Conservation (phyloP, 1,140 invertebrate species). For the Phenacoccus solenopsis region DNA sequence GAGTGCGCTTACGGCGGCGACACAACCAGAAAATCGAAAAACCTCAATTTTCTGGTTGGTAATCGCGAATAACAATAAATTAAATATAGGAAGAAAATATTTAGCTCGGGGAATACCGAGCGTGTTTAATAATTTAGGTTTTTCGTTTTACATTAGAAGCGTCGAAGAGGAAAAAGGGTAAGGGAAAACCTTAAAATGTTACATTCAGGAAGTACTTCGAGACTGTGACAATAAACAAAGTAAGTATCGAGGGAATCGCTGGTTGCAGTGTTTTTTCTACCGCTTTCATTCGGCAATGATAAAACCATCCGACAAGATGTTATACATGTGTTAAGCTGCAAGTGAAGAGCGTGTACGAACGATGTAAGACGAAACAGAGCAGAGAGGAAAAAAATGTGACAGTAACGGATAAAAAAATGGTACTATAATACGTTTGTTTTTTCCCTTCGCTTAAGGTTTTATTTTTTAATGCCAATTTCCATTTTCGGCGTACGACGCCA, state of each 20-base stretch:
- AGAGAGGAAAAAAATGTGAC: conserved; percentile 7
- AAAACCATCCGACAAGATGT: conserved; percentile 12
- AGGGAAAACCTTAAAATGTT: conserved; percentile 5
- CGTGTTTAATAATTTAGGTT: conserved; percentile 1
- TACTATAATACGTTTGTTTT: background rate
- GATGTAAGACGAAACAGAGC: background rate
- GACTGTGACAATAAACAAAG: conserved; percentile 15
- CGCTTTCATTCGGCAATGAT: background rate
- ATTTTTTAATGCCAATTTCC: background rate
- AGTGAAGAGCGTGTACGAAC: background rate
- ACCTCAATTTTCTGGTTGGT: no score
- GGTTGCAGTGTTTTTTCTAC: background rate
- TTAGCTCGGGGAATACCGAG: background rate
- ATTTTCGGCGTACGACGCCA: no score
- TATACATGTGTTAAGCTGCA: conserved; percentile 10
- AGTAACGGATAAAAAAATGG: background rate
- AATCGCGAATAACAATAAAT: background rate
- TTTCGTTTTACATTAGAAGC: background rate
- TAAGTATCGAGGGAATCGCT: conserved; percentile 10
- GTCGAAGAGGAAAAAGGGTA: background rate
- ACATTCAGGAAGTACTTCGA: conserved; percentile 2
- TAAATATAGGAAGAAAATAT: background rate
- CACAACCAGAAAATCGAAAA: no score
- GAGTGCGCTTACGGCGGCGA: no score
- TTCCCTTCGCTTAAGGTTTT: background rate